Evolutionary conservation across 2,888 invertebrate species (phyloP), one percentile per base, ranked within the genome.

Genomic region (Xylota sylvarum): DNA sequence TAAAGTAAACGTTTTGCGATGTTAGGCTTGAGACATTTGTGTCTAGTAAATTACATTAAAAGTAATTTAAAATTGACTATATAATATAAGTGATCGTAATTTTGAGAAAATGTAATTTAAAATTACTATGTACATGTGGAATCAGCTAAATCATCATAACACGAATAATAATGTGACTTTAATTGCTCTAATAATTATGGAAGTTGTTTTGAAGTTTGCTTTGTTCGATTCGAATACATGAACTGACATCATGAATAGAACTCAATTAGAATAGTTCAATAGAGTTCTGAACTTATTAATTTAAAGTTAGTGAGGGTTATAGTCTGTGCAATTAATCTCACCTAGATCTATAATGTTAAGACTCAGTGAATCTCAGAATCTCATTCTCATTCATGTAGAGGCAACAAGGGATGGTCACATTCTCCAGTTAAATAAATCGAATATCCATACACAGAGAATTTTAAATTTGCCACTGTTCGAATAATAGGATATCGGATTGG

Each of bases 111-210:
- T 6, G 37, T 35, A 2, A 4, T 55, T n/a, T 14, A 55, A 55
- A 55, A 14, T 55, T 30, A 55, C n/a, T 27, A 27, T 30, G 1
- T n/a, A 12, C 5, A 10, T 1, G 12, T 4, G 4, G n/a, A 14
- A 9, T 17, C 10, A 4, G 32, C 9, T 65, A 48, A 65, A 35
- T 65, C 65, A 65, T n/a, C 19, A 50, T 35, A 23, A 37, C 10
- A 9, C 14, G 7, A 40, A 37, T 69, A 40, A 37, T 69, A 69
- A 69, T 43, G 52, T 4, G 27, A 30, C 17, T 69, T 55, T 69
- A 69, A 69, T 69, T 55, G 19, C 5, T 0, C 1, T 40, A 62
- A 30, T 30, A 23, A 50, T 19, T 7, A 14, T 5, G 5, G 12
- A 10, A 9, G 37, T 12, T 37, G 10, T 37, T 37, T 37, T 9